Percentiles rank a stretch among this genome's conserved stretches.
Evolutionary conservation across 2,113 vertebrate species (phyloP).

Genomic region (Cnemophilus loriae): DNA sequence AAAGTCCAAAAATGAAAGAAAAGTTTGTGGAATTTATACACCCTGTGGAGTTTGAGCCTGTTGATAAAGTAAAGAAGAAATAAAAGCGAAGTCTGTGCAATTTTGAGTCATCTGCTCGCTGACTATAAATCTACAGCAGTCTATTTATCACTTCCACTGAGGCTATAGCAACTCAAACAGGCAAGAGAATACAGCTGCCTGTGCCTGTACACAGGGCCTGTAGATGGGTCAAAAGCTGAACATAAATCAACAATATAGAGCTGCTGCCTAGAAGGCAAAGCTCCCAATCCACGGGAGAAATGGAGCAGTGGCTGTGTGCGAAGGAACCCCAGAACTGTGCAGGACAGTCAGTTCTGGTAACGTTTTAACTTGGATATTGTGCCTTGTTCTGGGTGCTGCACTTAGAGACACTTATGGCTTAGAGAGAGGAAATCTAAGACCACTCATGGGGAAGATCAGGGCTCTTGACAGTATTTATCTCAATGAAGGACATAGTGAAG

Average conservation of each 20-base stretch:
- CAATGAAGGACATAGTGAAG: neutral
- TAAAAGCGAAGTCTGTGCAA: neutral
- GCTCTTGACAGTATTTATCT: neutral
- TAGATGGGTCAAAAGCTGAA: neutral
- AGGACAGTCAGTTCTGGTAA: neutral
- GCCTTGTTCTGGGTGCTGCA: fast-evolving
- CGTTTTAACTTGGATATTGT: neutral
- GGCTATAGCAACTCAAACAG: neutral
- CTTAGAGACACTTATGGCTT: neutral
- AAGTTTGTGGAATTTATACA: neutral
- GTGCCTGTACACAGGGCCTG: neutral
- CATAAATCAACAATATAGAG: neutral
- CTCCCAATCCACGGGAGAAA: neutral
- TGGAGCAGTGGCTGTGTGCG: fast-evolving
- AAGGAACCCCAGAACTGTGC: neutral
- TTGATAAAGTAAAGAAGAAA: slow-evolving; percentile 33
- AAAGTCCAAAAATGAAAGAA: neutral
- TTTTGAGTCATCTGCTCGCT: slow-evolving; percentile 29
- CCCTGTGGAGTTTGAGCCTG: neutral
- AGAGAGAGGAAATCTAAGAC: neutral
- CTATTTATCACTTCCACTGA: neutral
- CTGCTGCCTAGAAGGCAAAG: neutral
- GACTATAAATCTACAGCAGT: slow-evolving; percentile 7
- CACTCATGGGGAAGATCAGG: neutral
- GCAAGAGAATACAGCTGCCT: neutral